These are phyloP conservation scores for Pterostichus niger DNA, from an alignment of 2,888 invertebrate genomes.

Conservation along the genomic window DNA sequence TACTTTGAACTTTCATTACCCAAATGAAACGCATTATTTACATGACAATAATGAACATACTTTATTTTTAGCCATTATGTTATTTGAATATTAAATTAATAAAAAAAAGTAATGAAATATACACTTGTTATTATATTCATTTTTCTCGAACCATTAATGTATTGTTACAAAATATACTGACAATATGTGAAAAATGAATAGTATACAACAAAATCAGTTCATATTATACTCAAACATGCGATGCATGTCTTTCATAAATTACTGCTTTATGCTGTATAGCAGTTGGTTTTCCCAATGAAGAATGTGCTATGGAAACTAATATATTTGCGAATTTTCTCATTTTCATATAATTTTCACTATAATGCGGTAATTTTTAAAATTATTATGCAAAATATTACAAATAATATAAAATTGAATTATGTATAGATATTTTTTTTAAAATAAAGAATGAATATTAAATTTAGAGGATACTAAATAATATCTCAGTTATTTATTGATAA, in stretches of 20 bases:
- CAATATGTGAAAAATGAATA: slow-evolving; percentile 10
- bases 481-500: too few relatives aligned
- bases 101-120: background rate
- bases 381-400: too few relatives aligned
- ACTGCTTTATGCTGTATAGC: background rate
- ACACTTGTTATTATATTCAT: slow-evolving; percentile 6
- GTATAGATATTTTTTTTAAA: too few relatives aligned
- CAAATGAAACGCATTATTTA: background rate
- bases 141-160: background rate
- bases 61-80: background rate
- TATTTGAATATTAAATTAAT: slow-evolving; percentile 2
- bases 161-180: slow-evolving; percentile 22
- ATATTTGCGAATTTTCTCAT: background rate
- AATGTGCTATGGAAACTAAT: background rate
- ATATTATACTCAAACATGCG: slow-evolving; percentile 11
- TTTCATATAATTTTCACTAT: too few relatives aligned
- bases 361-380: too few relatives aligned
- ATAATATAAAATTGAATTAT: too few relatives aligned
- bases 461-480: too few relatives aligned
- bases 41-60: background rate
- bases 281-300: too few relatives aligned
- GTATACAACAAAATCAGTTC: slow-evolving; percentile 3
- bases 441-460: too few relatives aligned
- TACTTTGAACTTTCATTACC: background rate
- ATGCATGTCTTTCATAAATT: background rate